Evolutionary conservation across 2,797 vertebrate genomes (phyloP), one percentile per base, ranked within the genome.

Genomic region (Cyclura pinguis): DNA sequence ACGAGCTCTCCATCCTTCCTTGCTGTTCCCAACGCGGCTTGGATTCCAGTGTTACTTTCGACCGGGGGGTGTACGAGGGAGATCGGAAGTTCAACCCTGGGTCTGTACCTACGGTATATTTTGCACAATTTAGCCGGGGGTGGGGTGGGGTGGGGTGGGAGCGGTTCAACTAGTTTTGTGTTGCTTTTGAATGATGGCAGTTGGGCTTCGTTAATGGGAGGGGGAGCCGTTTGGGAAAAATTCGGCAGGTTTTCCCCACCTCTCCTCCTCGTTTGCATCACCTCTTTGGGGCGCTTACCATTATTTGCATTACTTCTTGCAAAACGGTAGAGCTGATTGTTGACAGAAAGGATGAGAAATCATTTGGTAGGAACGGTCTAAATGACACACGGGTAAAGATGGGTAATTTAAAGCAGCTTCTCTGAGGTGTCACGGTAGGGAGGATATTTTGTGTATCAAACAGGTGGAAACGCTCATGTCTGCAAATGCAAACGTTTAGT

Each of bases 261-360:
- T 1, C 57, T 47, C 82, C 22, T 27, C 42, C 29, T 72, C 62
- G 47, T 35, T 50, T 42, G 14, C 14, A 62, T 29, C 35, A 5
- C 35, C 29, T 62, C n/a, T 38, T 81, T 29, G 18, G 78, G 24
- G 57, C 29, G 83, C 16, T 50, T 14, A 35, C 29, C 5, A 32
- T 32, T 29, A 77, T 86, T 59, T 18, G 83, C 89, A 83, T n/a
- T 87, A 64, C 62, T 92, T 74, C 22, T 67, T 85, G 92, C 92
- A 94, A 84, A 94, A 90, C 92, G 93, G 74, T 52, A 32, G 42
- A 91, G 86, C 64, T 59, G 67, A 88, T 76, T 59, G 52, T 9
- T 69, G 67, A 69, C 27, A 29, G 27, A 38, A 59, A 4, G 18
- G 24, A 22, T 24, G 3, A 82, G 18, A 64, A 84, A 89, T 84